Evolutionary conservation across 2,888 invertebrate species (phyloP).

Genomic region (Lasioglossum villosulum): DNA sequence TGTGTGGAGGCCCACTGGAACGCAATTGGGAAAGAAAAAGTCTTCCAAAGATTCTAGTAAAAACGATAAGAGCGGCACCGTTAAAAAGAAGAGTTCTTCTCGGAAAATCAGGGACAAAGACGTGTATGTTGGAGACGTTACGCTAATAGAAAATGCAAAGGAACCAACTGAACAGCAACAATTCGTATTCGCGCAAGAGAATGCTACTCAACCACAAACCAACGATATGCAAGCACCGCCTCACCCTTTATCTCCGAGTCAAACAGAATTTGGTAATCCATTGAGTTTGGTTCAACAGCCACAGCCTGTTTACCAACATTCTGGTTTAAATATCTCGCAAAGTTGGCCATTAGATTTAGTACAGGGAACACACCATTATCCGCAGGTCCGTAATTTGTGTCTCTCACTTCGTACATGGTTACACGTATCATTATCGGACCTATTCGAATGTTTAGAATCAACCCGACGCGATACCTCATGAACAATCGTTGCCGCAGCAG

Average conservation of each 20-base stretch:
- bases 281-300: constrained; percentile 75
- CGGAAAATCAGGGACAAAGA: constrained; percentile 71
- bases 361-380: constrained; percentile 79
- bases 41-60: constrained; percentile 67
- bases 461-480: constrained; percentile 39
- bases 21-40: constrained; percentile 82
- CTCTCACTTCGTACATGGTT: background rate
- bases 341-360: constrained; percentile 82
- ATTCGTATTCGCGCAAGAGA: constrained; percentile 70
- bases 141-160: constrained; percentile 61
- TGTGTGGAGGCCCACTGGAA: constrained; percentile 83
- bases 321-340: constrained; percentile 76
- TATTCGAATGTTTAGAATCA: constrained; percentile 22
- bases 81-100: constrained; percentile 72
- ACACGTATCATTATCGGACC: too few relatives aligned
- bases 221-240: constrained; percentile 65
- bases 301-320: constrained; percentile 77
- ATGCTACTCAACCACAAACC: constrained; percentile 58
- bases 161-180: constrained; percentile 53
- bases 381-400: constrained; percentile 72
- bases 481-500: constrained; percentile 71
- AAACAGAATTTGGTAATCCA: constrained; percentile 73
- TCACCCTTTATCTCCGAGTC: constrained; percentile 58
- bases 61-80: constrained; percentile 56
- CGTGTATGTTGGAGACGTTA: constrained; percentile 67